Evolutionary conservation across 2,797 vertebrate genomes (phyloP).

Genomic region (Okamejei kenojei): DNA sequence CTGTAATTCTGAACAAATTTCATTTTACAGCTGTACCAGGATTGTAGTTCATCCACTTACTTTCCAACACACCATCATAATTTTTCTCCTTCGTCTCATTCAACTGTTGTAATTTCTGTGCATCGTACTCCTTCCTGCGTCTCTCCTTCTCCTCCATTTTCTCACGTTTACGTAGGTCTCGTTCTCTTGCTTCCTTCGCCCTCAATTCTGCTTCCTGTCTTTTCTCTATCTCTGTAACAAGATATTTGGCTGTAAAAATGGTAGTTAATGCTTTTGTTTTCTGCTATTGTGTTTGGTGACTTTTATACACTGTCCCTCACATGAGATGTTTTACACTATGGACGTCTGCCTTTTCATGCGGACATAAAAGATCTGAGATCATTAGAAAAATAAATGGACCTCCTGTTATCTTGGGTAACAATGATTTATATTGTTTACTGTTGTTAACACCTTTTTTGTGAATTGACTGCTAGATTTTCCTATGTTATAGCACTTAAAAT

Average conservation of each 20-base stretch:
- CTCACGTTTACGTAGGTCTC: constrained; percentile 76
- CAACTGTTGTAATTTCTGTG: constrained; percentile 56
- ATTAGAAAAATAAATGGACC: background rate
- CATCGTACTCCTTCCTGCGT: constrained; percentile 81
- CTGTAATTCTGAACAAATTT: background rate
- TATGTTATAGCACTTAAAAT: too few species aligned
- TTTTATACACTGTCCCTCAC: background rate
- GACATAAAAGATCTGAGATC: background rate
- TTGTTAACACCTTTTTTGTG: too few species aligned
- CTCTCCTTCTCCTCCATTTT: constrained; percentile 92
- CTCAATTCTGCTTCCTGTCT: constrained; percentile 80
- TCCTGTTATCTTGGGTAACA: background rate
- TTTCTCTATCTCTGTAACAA: constrained; percentile 70
- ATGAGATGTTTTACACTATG: background rate
- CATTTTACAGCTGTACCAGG: background rate
- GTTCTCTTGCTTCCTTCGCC: constrained; percentile 77
- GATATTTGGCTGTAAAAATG: background rate
- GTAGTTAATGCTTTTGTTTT: background rate
- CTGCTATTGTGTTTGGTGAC: background rate
- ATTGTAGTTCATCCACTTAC: background rate
- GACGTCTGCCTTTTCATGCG: background rate
- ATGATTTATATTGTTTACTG: too few species aligned
- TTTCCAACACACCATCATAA: background rate
- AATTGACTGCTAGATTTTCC: too few species aligned
- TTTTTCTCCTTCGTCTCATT: background rate